phyloP scores from a whole-genome alignment of 37 sponge, comb jelly and placozoan genomes.

The Ephydatia muelleri region DNA sequence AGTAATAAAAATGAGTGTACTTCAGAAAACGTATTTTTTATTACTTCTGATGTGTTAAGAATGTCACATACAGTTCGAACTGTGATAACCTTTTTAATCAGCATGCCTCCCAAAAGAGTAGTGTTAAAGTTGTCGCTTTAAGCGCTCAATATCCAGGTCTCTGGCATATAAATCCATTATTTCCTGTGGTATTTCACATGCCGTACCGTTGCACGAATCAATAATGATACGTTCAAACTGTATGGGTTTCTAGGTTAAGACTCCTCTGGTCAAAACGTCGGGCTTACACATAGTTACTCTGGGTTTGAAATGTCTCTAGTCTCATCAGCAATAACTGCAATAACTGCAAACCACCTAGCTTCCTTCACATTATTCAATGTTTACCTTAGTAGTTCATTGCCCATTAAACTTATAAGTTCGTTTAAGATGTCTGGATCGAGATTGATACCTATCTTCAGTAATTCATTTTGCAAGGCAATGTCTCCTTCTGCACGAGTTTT shows the following conservation, averaged over 20 bases:
- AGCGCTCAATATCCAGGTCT: slow-evolving; percentile 17
- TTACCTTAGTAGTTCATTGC: no score
- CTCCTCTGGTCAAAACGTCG: slow-evolving; percentile 40
- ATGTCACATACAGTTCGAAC: slow-evolving; percentile 32
- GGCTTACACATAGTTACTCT: no score
- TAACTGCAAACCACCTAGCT: no score
- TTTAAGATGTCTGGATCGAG: no score
- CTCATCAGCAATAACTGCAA: no score
- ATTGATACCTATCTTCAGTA: no score
- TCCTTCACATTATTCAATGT: no score
- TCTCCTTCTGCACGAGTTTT: no score
- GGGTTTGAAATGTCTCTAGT: no score
- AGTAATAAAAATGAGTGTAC: slow-evolving; percentile 27
- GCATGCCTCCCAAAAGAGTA: background rate
- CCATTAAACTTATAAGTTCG: no score
- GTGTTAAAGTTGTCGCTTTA: slow-evolving; percentile 17
- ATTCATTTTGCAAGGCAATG: no score
- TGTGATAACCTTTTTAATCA: slow-evolving; percentile 24
- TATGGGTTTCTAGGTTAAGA: background rate
- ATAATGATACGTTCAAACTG: slow-evolving; percentile 13
- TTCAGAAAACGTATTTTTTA: slow-evolving; percentile 19
- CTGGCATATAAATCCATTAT: slow-evolving; percentile 6
- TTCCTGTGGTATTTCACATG: background rate
- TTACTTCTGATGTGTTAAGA: background rate
- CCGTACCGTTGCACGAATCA: slow-evolving; percentile 10